Evolutionary conservation across 2,113 vertebrate genomes (phyloP).

Genomic region (Neolamprologus toae): DNA sequence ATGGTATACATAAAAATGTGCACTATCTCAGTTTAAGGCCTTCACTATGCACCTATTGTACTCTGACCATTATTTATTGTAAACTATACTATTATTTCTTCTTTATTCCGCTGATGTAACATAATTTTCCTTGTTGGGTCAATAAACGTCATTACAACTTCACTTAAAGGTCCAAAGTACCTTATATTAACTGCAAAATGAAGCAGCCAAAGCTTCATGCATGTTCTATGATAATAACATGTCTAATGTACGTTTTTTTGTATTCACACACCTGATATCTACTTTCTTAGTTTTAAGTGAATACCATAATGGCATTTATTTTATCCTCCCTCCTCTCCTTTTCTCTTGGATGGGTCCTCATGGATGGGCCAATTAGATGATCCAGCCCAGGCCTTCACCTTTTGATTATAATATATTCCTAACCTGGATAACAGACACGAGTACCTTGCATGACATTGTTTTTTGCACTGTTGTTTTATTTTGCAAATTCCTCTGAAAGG

Average conservation of each 20-base stretch:
- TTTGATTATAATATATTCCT: neutral
- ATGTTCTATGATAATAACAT: neutral
- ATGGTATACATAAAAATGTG: neutral
- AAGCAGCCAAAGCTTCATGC: neutral
- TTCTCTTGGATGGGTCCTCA: neutral
- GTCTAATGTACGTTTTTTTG: neutral
- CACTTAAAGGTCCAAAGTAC: neutral
- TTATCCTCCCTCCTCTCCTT: neutral
- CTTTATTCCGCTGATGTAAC: neutral
- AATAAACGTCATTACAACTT: neutral
- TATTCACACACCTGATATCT: neutral
- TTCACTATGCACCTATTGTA: neutral
- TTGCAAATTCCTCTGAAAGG: neutral
- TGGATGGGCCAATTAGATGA: neutral
- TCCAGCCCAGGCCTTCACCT: neutral
- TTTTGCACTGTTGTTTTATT: neutral
- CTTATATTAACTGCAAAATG: neutral
- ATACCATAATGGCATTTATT: neutral
- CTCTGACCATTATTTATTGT: neutral
- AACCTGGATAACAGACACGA: neutral
- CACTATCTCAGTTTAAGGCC: neutral
- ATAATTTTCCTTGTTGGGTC: neutral
- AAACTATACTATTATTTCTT: neutral
- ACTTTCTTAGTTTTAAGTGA: neutral
- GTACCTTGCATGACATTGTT: neutral